A percentile compares a stretch with the other conserved stretches of the same genome.
Conservation (phyloP, 2,888 invertebrate species). For the Andrena hattorfiana region DNA sequence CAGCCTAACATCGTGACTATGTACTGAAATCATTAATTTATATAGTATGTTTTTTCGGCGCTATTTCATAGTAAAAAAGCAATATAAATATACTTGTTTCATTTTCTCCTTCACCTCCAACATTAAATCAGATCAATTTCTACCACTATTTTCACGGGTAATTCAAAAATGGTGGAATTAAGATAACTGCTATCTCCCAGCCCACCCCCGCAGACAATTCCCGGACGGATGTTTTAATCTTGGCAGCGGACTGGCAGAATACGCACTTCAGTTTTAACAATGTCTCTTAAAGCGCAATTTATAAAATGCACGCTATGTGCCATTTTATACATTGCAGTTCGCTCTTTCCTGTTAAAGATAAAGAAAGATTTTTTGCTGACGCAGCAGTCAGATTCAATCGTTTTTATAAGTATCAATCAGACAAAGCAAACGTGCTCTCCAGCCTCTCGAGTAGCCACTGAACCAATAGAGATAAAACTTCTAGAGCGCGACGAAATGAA, state of each 20-base stretch:
- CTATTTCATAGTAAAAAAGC: constrained; percentile 61
- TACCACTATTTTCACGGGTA: background rate
- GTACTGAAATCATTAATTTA: constrained; percentile 47
- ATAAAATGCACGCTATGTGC: constrained; percentile 65
- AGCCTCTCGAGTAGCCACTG: background rate
- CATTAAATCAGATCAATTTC: background rate
- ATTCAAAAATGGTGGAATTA: constrained; percentile 20
- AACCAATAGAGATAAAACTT: constrained; percentile 47
- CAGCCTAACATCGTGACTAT: constrained; percentile 39
- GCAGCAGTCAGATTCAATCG: background rate
- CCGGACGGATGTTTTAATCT: constrained; percentile 52
- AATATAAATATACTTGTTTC: constrained; percentile 22
- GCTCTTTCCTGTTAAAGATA: constrained; percentile 44
- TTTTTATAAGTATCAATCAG: constrained; percentile 20
- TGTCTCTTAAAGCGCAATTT: constrained; percentile 65
- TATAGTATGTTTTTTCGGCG: constrained; percentile 31
- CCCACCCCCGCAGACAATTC: constrained; percentile 40
- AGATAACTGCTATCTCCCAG: constrained; percentile 62
- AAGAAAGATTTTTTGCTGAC: constrained; percentile 16
- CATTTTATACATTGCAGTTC: constrained; percentile 60
- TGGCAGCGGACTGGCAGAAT: constrained; percentile 20
- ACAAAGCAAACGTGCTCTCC: constrained; percentile 6
- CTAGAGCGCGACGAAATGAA: constrained; percentile 41
- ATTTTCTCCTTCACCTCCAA: constrained; percentile 23
- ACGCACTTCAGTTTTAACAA: constrained; percentile 45